phyloP scores from a whole-genome alignment of 2,113 vertebrate genomes.

The Suncus etruscus region DNA sequence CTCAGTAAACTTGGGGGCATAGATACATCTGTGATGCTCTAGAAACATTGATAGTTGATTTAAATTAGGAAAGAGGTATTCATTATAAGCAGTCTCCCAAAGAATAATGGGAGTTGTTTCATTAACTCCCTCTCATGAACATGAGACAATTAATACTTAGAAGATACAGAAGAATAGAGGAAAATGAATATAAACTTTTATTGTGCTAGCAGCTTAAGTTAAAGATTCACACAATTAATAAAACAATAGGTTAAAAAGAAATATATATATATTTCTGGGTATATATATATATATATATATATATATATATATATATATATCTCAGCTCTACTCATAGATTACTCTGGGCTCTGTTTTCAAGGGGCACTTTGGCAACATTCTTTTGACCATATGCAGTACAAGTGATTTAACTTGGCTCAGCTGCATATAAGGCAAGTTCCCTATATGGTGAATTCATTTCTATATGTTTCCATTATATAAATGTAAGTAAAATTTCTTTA shows the following conservation, averaged over 20 bases:
- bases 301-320: no score
- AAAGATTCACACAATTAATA: neutral
- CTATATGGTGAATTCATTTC: neutral
- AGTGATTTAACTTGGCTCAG: no score
- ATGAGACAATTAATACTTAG: neutral
- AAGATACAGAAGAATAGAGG: neutral
- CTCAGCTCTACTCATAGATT: no score
- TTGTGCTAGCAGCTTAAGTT: neutral
- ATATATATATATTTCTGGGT: no score
- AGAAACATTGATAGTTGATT: neutral
- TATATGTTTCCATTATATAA: neutral
- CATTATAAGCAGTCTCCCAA: neutral
- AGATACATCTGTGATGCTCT: neutral
- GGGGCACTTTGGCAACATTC: no score
- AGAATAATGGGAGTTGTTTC: neutral
- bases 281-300: no score
- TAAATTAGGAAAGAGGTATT: neutral
- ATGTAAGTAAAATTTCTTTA: neutral
- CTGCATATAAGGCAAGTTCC: no score
- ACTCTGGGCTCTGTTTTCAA: no score
- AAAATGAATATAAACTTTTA: slow-evolving; percentile 2
- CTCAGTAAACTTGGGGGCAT: no score
- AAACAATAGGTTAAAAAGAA: neutral
- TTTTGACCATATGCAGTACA: no score
- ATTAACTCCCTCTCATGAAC: neutral